Base-by-base conservation (phyloP, 2,113 vertebrate genomes). In the Neolamprologus fasciatus region DNA sequence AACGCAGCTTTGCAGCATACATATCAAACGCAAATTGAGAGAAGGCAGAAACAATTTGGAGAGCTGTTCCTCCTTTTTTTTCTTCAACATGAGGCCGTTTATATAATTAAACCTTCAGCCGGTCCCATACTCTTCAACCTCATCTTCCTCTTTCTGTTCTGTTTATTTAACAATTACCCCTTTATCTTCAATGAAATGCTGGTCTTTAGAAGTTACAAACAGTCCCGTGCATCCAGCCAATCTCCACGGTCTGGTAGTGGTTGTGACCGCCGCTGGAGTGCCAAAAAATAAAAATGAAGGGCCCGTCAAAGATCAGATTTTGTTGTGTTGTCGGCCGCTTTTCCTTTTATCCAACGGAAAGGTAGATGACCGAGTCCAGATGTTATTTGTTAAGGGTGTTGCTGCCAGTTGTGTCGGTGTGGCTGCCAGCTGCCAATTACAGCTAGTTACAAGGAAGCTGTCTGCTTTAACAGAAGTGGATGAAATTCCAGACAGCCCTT, bases 301-400 rank as follows among this genome's bases (percentile, higher is more conserved):
- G 81, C 83, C 80, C 91, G 84, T 92, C 79, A 78, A 86, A 91
- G 92, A 94, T 89, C 76, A 58, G 89, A 89, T 95, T 88, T 94
- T 92, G 89, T 91, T 92, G 84, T 92, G 82, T 85, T 93, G 80
- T 88, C 90, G 89, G 19, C 93, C 83, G 91, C 88, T 84, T 91
- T 83, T 83, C 66, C 58, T 92, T 94, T 93, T 86, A 87, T 91
- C 91, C 92, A 94, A 85, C 88, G 84, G 84, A 89, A 89, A 93
- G 91, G 87, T 89, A 91, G 89, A 94, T 86, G 91, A 93, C 89
- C 50, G 93, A 81, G 82, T 84, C 94, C 96, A 96, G 95, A 96
- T 96, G 96, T 93, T 95, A 81, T 93, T 95, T 93, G 89, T 96
- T 86, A 89, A 92, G 85, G 55, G 61, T 63, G 92, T 91, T 8